These are phyloP conservation scores for Halyomorpha halys DNA, from an alignment of 1,140 invertebrate genomes.

Conservation along the genomic window DNA sequence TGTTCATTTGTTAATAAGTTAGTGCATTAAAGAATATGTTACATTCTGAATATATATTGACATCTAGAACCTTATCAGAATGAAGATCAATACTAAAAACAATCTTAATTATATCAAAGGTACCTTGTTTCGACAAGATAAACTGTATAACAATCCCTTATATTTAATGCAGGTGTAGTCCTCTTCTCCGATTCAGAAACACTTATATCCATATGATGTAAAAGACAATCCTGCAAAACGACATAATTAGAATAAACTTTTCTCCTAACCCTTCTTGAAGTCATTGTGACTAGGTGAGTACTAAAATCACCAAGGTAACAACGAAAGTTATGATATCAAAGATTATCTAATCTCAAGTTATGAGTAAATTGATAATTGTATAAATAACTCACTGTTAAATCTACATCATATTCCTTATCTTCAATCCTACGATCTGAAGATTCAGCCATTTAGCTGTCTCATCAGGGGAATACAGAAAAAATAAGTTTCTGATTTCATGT, in stretches of 20 bases:
- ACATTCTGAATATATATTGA: too few relatives aligned
- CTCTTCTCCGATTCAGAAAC: conserved; percentile 76
- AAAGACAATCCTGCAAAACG: conserved; percentile 47
- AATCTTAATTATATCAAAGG: conserved; percentile 33
- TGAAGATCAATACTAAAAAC: neutral
- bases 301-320: too few relatives aligned
- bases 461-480: neutral
- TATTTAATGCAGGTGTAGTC: conserved; percentile 63
- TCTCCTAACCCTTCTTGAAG: too few relatives aligned
- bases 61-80: neutral
- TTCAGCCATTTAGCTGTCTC: neutral
- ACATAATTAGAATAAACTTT: too few relatives aligned
- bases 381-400: neutral
- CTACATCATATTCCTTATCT: conserved; percentile 12
- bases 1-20: too few relatives aligned
- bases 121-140: conserved; percentile 76
- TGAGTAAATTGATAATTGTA: too few relatives aligned
- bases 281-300: too few relatives aligned
- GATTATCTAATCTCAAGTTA: too few relatives aligned
- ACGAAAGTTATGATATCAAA: too few relatives aligned
- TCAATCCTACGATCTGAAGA: neutral
- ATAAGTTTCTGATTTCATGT: too few relatives aligned
- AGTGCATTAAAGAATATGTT: too few relatives aligned
- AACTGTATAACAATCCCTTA: conserved; percentile 72
- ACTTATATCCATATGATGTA: conserved; percentile 69